Percentiles rank a stretch among this genome's conserved stretches.
Evolutionary conservation across 2,113 vertebrate species (phyloP).

Genomic region (Dasyornis broadbenti): DNA sequence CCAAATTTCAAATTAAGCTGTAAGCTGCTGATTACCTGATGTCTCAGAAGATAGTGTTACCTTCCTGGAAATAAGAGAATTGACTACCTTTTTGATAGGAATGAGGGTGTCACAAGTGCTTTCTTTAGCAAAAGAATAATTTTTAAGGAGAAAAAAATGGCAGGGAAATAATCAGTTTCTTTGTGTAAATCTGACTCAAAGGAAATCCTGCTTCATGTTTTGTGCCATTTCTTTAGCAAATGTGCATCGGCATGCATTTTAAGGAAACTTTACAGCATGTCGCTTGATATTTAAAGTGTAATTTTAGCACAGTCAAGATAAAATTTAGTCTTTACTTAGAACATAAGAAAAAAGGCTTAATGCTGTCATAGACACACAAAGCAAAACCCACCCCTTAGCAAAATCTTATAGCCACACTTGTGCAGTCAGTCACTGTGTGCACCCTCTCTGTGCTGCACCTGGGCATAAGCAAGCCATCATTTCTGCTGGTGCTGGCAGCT

Average conservation of each 20-base stretch:
- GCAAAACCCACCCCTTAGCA: not conserved
- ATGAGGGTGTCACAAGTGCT: not conserved
- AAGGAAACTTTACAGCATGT: not conserved
- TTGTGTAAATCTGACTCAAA: not conserved
- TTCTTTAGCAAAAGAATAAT: not conserved
- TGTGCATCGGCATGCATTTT: not conserved
- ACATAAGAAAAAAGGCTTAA: not conserved
- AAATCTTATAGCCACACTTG: not conserved
- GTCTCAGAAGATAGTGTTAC: not conserved
- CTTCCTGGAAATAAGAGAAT: not conserved
- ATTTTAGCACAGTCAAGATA: not conserved
- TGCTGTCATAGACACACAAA: not conserved
- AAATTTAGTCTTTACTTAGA: not conserved
- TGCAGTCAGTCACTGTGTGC: too few species aligned
- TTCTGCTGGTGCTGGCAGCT: not conserved
- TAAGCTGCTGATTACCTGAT: not conserved
- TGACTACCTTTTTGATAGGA: not conserved
- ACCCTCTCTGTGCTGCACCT: not conserved
- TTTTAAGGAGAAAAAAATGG: not conserved
- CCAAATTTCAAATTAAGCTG: not conserved
- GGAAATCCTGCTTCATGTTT: not conserved
- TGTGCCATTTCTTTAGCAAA: not conserved
- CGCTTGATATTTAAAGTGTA: not conserved
- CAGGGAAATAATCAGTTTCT: not conserved
- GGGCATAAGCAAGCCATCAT: accelerated